Percentiles rank a stretch among this genome's conserved stretches.
These are phyloP conservation scores for Pherbina coryleti DNA, from an alignment of 2,888 invertebrate species.

Conservation along the genomic window DNA sequence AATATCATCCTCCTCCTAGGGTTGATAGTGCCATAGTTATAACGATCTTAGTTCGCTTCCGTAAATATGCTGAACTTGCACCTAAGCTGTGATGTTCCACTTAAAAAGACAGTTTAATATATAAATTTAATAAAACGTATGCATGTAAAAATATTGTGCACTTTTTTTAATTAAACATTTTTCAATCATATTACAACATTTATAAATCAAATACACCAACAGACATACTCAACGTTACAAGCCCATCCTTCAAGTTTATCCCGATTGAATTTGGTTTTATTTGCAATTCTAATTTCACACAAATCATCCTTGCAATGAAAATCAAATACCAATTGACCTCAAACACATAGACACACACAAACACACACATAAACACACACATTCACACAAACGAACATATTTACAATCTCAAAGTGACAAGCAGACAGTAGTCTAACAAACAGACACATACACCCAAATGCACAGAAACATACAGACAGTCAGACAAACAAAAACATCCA, in stretches of 20 bases:
- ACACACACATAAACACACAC: neutral
- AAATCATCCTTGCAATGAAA: conserved; percentile 26
- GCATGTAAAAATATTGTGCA: no score
- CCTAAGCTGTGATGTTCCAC: no score
- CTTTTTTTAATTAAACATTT: no score
- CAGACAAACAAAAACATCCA: conserved; percentile 19
- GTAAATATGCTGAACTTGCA: no score
- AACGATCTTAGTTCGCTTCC: no score
- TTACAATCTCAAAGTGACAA: neutral
- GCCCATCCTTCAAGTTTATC: neutral
- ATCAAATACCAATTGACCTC: conserved; percentile 33
- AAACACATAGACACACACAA: conserved; percentile 14
- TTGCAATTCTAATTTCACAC: conserved; percentile 9
- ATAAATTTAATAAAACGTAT: no score
- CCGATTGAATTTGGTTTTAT: conserved; percentile 10
- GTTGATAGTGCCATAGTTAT: no score
- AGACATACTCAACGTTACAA: neutral
- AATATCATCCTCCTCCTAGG: no score
- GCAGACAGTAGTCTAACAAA: neutral
- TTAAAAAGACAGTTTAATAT: no score
- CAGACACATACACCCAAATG: neutral
- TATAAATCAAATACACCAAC: neutral
- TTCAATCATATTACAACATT: no score
- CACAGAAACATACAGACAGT: conserved; percentile 19
- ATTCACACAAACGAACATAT: conserved; percentile 3